Base-by-base conservation (phyloP, 1,140 invertebrate genomes). In the Brachionus manjavacas region DNA sequence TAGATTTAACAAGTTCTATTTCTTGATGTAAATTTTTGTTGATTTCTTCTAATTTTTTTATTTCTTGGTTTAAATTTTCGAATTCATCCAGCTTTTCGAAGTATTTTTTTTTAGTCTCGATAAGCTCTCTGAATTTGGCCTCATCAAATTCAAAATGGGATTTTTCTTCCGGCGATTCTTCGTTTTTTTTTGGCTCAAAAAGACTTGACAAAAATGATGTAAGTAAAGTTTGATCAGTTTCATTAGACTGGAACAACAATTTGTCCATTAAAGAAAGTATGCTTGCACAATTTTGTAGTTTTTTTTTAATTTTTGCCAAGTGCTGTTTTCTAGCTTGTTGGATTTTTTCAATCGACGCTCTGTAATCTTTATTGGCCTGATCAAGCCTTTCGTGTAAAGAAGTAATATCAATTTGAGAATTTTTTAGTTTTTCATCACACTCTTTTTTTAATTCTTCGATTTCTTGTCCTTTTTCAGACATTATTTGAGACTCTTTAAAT, bases 281-380 rank as follows among this genome's bases (percentile, higher is more conserved):
- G 7, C 9, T 49, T 3, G 41, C 49, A 49, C 41, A 76, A 76
- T 76, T 52, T 41, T 28, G n/a, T 0, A 76, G 25, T n/a, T 76
- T 76, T 49, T 76, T 76, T 76, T 76, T 76, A 12, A 76, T 76
- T 49, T 49, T 76, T 2, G 25, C 6, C 25, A 76, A 76, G 49
- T 46, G 72, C 23, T 76, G 72, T 35, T 76, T 76, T 11, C 16
- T 49, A 8, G 16, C 14, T 46, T 7, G n/a, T 76, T 76, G 72
- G 8, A 49, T 25, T 4, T 76, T 76, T 46, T 76, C 72, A 8
- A 76, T 49, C 7, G 72, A 76, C 9, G 72, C 20, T 25, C 72
- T 41, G 28, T 76, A 76, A 28, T 76, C 72, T 25, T 76, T 76
- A 14, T 46, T 25, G 1, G 72, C 41, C 23, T 52, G 16, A 12